Base-by-base conservation (phyloP, 2,888 invertebrate genomes). In the Altica lythri region DNA sequence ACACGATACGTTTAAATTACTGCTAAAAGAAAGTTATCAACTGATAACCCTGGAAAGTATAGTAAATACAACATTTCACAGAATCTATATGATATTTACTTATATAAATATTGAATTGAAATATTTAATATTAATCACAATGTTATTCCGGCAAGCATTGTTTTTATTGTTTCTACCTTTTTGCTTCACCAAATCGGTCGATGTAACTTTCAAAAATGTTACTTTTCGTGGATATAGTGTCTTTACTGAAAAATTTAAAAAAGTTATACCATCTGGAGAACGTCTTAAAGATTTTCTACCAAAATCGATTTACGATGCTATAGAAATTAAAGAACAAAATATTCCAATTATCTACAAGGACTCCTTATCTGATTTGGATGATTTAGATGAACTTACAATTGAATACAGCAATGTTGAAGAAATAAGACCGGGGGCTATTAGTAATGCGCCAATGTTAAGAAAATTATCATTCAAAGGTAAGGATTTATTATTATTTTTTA, bases 151-250 rank as follows among this genome's bases (percentile, higher is more conserved):
- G n/a, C n/a, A n/a, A n/a, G n/a, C n/a, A n/a, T 14, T 53, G 14
- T 6, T 56, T 13, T 14, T 56, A 10, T 17, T 56, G 1, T 46
- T 54, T 22, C 19, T 59, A 9, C 57, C 56, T 3, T 25, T 60
- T 3, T 57, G 57, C 16, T 43, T 53, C 6, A 9, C 55, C 12
- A 45, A 52, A 48, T 25, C 53, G 0, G 30, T 35, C 4, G 56
- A 61, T 17, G 53, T 64, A 9, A 65, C 68, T n/a, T 70, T 69
- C 27, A 61, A 65, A 53, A 63, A 70, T 62, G 69, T 69, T 2
- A 62, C 63, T 2, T 58, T 69, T 40, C 51, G 57, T 12, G 66
- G 65, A 9, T 68, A 63, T 22, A 65, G 61, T 50, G 53, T 67
- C 12, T 67, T 55, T 38, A 63, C 60, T 1, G 57, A 64, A 35